Evolutionary conservation across 2,113 vertebrate genomes (phyloP).

Genomic region (Prochilodus magdalenae): DNA sequence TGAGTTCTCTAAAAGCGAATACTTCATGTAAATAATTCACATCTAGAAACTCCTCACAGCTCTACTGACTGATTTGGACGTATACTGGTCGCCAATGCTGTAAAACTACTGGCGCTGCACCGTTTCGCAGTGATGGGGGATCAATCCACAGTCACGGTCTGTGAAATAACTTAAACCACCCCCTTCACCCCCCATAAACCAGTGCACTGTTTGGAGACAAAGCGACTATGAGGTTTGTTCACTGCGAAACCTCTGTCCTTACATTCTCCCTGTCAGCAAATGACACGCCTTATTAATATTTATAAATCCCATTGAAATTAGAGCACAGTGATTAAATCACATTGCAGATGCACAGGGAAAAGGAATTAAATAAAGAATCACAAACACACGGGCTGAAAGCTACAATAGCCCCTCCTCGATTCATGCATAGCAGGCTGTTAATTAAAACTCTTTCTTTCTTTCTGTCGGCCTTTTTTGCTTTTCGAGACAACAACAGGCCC

Average conservation of each 20-base stretch:
- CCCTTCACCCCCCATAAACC: no score
- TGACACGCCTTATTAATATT: conserved; percentile 51
- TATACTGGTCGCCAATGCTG: background rate
- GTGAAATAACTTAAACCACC: background rate
- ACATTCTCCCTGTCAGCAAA: conserved; percentile 29
- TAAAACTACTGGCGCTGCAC: conserved; percentile 6
- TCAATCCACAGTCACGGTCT: background rate
- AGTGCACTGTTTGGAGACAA: background rate
- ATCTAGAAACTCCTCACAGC: conserved; percentile 9
- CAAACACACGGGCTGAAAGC: background rate
- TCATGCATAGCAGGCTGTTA: conserved; percentile 32
- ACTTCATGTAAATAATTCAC: conserved; percentile 11
- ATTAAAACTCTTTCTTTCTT: conserved; percentile 7
- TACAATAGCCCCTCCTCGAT: background rate
- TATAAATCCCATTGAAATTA: conserved; percentile 38
- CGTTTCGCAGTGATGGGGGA: background rate
- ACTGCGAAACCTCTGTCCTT: conserved; percentile 23
- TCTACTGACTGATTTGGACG: background rate
- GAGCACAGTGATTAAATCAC: conserved; percentile 20
- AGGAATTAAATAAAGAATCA: conserved; percentile 25
- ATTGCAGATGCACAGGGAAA: conserved; percentile 27
- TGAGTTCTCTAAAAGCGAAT: background rate
- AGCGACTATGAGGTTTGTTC: background rate
- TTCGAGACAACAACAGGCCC: background rate
- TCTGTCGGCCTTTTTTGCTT: background rate